Evolutionary conservation across 2,888 invertebrate genomes (phyloP), one percentile per base, ranked within the genome.

Genomic region (Choreutis nemorana): DNA sequence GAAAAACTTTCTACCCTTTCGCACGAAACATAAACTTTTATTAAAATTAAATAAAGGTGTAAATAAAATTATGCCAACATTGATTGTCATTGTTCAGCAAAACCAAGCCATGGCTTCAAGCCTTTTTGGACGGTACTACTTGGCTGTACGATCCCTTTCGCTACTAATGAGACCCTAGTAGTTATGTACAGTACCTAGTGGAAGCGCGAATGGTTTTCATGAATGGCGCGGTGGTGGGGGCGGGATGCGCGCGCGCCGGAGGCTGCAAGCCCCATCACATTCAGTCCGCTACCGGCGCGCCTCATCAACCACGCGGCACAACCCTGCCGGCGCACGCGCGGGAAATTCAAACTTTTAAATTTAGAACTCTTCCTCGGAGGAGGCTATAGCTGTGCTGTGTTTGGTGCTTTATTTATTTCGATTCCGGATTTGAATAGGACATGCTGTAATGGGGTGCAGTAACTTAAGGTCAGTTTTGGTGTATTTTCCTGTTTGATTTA

Each of bases 181-280:
- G n/a, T n/a, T n/a, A n/a, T n/a, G n/a, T n/a, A n/a, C n/a, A n/a
- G n/a, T n/a, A n/a, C n/a, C n/a, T n/a, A n/a, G n/a, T n/a, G n/a
- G n/a, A n/a, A n/a, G n/a, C n/a, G n/a, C n/a, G n/a, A n/a, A 39
- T 26, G 36, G 47, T 57, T 66, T 71, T 72, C 65, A 73, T 73
- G 70, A 72, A 73, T 73, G 66, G 48, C 40, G 34, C n/a, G 37
- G 53, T 62, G 70, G 75, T 54, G 71, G 71, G 62, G 71, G 54
- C 33, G 32, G 50, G 61, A 55, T 55, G 57, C 54, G 56, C 55
- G 61, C 56, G 10, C 29, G 13, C 29, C 11, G 10, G 26, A 31
- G 22, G 21, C 24, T 16, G 23, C 24, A 25, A 12, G 15, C 14
- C 40, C 47, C 49, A n/a, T n/a, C 47, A 44, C 18, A 14, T 12